A percentile compares a stretch with the other conserved stretches of the same genome.
Conservation (phyloP, 2,888 invertebrate genomes). For the Dynastes grantii region DNA sequence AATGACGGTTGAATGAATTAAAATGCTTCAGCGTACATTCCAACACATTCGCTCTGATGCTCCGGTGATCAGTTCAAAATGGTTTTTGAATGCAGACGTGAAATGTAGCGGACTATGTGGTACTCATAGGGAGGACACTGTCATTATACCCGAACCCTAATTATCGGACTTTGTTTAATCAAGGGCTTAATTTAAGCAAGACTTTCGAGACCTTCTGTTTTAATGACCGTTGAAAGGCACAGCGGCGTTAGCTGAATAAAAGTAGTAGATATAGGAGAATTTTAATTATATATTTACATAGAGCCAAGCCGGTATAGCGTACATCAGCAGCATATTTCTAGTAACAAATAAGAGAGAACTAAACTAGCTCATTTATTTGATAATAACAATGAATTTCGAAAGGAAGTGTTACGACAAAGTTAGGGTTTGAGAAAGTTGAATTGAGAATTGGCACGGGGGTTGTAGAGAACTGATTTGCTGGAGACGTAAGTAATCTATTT, state of each 20-base stretch:
- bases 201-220: constrained; percentile 28
- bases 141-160: constrained; percentile 56
- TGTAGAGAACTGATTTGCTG: no score
- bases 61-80: constrained; percentile 41
- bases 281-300: no score
- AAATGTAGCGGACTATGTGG: background rate
- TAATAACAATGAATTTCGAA: no score
- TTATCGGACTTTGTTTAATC: constrained; percentile 58
- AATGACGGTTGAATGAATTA: constrained; percentile 40
- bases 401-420: no score
- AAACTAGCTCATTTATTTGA: no score
- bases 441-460: no score
- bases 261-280: background rate
- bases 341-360: no score
- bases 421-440: no score
- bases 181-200: constrained; percentile 56
- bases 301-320: no score
- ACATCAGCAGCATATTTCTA: no score
- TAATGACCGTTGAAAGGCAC: background rate
- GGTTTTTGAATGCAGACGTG: constrained; percentile 48
- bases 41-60: constrained; percentile 4
- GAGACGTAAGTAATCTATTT: no score
- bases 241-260: background rate
- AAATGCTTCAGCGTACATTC: constrained; percentile 23
- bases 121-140: constrained; percentile 31